Evolutionary conservation across 2,888 invertebrate species (phyloP), one percentile per base, ranked within the genome.

Genomic region (Tetheella fluctuosa): DNA sequence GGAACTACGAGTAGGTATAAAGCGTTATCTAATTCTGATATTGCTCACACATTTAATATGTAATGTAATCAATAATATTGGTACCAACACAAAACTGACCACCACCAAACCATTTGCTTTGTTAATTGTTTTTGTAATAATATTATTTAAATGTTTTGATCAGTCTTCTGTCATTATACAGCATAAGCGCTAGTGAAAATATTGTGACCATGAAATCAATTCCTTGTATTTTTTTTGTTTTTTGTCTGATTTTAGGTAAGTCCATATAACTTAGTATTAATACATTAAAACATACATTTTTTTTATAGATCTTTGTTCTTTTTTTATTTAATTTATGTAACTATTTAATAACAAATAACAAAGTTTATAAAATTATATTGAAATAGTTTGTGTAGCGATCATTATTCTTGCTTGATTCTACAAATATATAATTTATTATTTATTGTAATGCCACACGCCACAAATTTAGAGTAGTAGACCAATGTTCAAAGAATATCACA

Each of bases 11-110:
- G n/a, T n/a, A n/a, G n/a, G n/a, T 25, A 25, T 25, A 25, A 25
- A 6, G 25, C 25, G n/a, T 25, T 25, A 25, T 25, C 25, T 25
- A 59, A 65, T 17, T 48, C 54, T 20, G 48, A 20, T 17, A 20
- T 25, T 25, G 6, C 25, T 25, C 1, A 15, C 17, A 17, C n/a
- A 1, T 17, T 17, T 17, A 17, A 48, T 10, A 5, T n/a, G n/a
- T n/a, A n/a, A n/a, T n/a, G 23, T 23, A 52, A 6, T 13, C 20
- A 17, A 8, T 20, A 7, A 3, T 52, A 10, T 52, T 15, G 6
- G n/a, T 48, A 48, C 17, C 20, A 10, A 7, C 10, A 48, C 48
- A 7, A 20, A 48, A 48, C 48, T 20, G 48, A 20, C 48, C 48
- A n/a, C 8, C 48, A 48, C 20, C 6, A 48, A 20, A 48, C 4